A percentile compares a stretch with the other conserved stretches of the same genome.
These are phyloP conservation scores for Andrena bicolor DNA, from an alignment of 2,888 invertebrate species.

Conservation along the genomic window DNA sequence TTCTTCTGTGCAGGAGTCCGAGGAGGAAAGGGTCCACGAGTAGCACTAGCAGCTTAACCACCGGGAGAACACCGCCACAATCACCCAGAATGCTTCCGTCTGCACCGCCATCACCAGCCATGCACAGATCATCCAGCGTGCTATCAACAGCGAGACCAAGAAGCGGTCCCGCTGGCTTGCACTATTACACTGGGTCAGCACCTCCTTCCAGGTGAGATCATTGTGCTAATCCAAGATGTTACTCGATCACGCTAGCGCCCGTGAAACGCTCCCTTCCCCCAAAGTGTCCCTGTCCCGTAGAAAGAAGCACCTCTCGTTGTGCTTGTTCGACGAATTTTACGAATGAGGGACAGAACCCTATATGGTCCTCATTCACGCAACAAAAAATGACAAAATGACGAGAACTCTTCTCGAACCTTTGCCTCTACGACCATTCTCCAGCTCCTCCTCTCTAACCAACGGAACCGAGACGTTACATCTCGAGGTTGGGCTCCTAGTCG, in stretches of 20 bases:
- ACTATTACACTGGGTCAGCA: constrained; percentile 91
- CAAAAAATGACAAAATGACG: no score
- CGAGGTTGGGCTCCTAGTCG: no score
- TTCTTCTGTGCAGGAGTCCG: constrained; percentile 74
- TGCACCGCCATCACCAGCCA: constrained; percentile 82
- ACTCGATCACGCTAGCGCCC: background rate
- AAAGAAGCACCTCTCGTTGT: background rate
- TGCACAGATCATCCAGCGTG: constrained; percentile 85
- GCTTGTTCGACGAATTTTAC: background rate
- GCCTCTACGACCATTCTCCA: background rate
- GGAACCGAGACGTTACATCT: no score
- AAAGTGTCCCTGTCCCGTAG: no score
- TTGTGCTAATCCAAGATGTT: background rate
- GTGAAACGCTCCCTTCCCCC: background rate
- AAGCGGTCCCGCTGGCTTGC: constrained; percentile 92
- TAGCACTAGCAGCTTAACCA: constrained; percentile 83
- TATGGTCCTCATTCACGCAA: background rate
- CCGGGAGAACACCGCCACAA: constrained; percentile 84
- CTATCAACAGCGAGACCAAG: constrained; percentile 87
- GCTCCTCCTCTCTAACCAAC: no score
- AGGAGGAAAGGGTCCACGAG: constrained; percentile 83
- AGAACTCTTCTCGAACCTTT: background rate
- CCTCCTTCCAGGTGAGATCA: constrained; percentile 89
- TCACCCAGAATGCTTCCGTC: constrained; percentile 83
- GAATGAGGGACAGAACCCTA: background rate